phyloP scores from a whole-genome alignment of 2,797 vertebrate genomes.

The Thamnophis elegans region DNA sequence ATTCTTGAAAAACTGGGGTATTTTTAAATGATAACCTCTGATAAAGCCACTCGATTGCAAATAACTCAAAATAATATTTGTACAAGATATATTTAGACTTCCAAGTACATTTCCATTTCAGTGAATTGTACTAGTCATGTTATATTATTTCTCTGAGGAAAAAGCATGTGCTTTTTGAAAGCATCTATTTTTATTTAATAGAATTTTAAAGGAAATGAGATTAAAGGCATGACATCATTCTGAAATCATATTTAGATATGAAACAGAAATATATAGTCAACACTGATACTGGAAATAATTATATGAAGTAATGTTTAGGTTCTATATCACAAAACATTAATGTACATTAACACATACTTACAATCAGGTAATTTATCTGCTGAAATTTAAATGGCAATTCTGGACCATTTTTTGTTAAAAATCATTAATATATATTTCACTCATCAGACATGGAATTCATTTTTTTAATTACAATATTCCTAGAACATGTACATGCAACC shows the following conservation, averaged over 20 bases:
- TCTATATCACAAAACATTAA: neutral
- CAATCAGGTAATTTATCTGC: no score
- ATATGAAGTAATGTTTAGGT: no score
- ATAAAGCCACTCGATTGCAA: no score
- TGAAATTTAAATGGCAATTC: neutral
- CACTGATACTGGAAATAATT: neutral
- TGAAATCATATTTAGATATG: no score
- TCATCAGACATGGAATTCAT: no score
- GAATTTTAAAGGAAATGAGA: neutral
- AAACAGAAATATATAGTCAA: neutral
- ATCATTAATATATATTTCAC: neutral
- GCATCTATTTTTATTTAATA: neutral
- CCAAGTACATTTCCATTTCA: neutral
- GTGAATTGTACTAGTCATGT: neutral
- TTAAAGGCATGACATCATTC: neutral
- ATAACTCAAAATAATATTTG: neutral
- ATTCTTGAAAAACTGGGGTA: neutral
- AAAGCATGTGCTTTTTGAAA: neutral
- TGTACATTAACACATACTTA: neutral
- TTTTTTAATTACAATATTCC: neutral
- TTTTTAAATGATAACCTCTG: neutral
- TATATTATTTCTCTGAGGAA: neutral
- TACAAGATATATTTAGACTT: neutral
- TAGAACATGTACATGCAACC: neutral
- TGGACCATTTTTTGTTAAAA: neutral